Percentiles rank a stretch among this genome's conserved stretches.
Evolutionary conservation across 2,113 vertebrate species (phyloP).

Genomic region (western clawed frog (Xenopus tropicalis)): UCB_Xtro_10.0 CM004450.2:22840001-22840500

Average conservation of each 20-base stretch:
- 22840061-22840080: background rate
- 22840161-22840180: slow-evolving; percentile 67
- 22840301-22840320: slow-evolving; percentile 86
- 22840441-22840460: background rate
- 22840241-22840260: slow-evolving; percentile 80
- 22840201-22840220: slow-evolving; percentile 65
- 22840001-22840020: slow-evolving; percentile 89
- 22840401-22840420: too few species aligned
- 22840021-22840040: slow-evolving; percentile 87
- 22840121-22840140: slow-evolving; percentile 55
- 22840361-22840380: background rate
- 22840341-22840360: slow-evolving; percentile 12
- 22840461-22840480: background rate
- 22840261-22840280: slow-evolving; percentile 92
- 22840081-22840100: background rate
- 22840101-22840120: too few species aligned
- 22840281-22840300: slow-evolving; percentile 85
- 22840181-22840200: slow-evolving; percentile 95
- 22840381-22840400: too few species aligned
- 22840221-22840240: slow-evolving; percentile 74
- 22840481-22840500: slow-evolving; percentile 65
- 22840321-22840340: slow-evolving; percentile 58
- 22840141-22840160: slow-evolving; percentile 92
- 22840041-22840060: slow-evolving; percentile 73
- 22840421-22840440: too few species aligned